Evolutionary conservation across 2,888 invertebrate species (phyloP), one percentile per base, ranked within the genome.

Genomic region (Chouioia cunea): DNA sequence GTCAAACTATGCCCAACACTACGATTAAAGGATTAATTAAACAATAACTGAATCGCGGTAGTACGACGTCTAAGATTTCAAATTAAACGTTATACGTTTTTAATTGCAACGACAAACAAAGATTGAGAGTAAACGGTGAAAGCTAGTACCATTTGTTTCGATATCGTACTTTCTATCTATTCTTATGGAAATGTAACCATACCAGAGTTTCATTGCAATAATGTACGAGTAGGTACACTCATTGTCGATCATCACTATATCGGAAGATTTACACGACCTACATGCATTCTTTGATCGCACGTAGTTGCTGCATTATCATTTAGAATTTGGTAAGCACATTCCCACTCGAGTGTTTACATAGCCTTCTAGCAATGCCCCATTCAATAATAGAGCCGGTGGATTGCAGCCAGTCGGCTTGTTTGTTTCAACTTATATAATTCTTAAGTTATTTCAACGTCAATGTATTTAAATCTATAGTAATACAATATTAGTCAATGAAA

Each of bases 401-500:
- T 60, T 62, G 60, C 50, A 62, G 48, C 27, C 27, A 16, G 22
- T 20, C 44, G 16, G 16, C 46, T 43, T 48, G 16, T 20, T 27
- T 22, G 8, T 23, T 59, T 47, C 43, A 62, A 63, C 62, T 27
- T 48, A 56, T n/a, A n/a, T 44, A 50, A 65, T 63, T 58, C 58
- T 47, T 48, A 56, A 48, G 15, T 53, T 18, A 6, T 46, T 60
- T 52, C n/a, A 65, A 53, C 43, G 10, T 52, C 47, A 58, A 58
- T 66, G 54, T 22, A 27, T 58, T 73, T 64, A 70, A 60, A 57
- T 16, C 56, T 66, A 73, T 44, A 56, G 50, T n/a, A 22, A 63
- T 59, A 66, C 70, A 65, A 66, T 70, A 73, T 64, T 66, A 70
- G 20, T 59, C 54, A 59, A 70, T 70, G 70, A 66, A 73, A 72